phyloP scores from a whole-genome alignment of 2,888 invertebrate genomes.

The Eupithecia insigniata region DNA sequence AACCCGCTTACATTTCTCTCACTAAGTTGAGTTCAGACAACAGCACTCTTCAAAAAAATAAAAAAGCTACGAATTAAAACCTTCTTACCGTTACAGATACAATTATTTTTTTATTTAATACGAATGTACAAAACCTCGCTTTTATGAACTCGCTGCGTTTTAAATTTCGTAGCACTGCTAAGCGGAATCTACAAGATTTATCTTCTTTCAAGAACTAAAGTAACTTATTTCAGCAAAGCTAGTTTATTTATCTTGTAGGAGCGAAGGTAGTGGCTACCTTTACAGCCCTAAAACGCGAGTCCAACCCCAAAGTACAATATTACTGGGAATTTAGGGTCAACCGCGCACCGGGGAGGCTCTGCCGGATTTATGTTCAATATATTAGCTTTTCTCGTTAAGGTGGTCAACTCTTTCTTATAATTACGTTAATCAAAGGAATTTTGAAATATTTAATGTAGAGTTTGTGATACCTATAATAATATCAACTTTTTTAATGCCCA shows the following conservation, averaged over 20 bases:
- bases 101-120: no score
- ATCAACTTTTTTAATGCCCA: no score
- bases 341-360: constrained; percentile 52
- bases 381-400: constrained; percentile 49
- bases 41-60: no score
- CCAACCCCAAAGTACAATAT: constrained; percentile 47
- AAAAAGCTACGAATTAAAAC: no score
- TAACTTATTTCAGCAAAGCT: neutral
- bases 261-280: constrained; percentile 37
- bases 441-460: no score
- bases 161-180: neutral
- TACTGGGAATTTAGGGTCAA: constrained; percentile 50
- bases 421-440: no score
- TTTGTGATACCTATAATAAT: no score
- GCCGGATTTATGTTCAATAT: constrained; percentile 53
- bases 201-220: neutral
- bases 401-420: no score
- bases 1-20: no score
- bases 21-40: no score
- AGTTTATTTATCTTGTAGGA: constrained; percentile 24
- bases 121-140: neutral
- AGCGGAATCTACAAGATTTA: neutral
- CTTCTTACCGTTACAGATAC: no score
- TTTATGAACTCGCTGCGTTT: neutral
- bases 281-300: constrained; percentile 49